These are phyloP conservation scores for Tinea semifulvella DNA, from an alignment of 2,888 invertebrate species.

Conservation along the genomic window DNA sequence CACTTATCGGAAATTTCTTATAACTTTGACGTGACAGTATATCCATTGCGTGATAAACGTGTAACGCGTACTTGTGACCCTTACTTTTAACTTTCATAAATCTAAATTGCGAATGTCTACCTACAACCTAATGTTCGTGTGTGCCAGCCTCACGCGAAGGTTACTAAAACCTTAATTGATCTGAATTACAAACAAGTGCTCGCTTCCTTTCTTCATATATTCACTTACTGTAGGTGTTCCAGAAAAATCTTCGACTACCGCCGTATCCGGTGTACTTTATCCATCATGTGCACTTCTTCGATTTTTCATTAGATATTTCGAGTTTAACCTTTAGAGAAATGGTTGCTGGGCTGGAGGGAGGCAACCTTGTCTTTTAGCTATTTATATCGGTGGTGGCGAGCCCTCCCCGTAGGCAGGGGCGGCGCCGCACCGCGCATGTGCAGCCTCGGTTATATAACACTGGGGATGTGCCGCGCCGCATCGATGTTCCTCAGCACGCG, in stretches of 20 bases:
- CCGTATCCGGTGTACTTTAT: not conserved
- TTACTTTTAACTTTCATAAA: constrained; percentile 16
- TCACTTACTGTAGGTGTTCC: not conserved
- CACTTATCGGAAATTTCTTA: constrained; percentile 2
- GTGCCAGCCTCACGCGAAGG: constrained; percentile 8
- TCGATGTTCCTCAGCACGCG: constrained; percentile 17
- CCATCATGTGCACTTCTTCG: not conserved
- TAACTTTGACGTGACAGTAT: not conserved
- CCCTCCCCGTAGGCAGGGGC: constrained; percentile 27
- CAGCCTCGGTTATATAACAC: constrained; percentile 54
- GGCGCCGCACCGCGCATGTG: constrained; percentile 49
- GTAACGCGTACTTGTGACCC: constrained; percentile 25
- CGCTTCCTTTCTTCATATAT: constrained; percentile 1
- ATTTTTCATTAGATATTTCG: constrained; percentile 36
- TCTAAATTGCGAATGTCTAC: constrained; percentile 3
- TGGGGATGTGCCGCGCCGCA: constrained; percentile 16
- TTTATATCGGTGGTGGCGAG: constrained; percentile 59
- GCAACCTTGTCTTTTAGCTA: constrained; percentile 65
- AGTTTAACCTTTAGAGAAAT: constrained; percentile 60
- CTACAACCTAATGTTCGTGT: not conserved
- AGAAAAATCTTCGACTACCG: constrained; percentile 4
- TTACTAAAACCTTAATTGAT: constrained; percentile 8
- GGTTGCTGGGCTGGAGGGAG: constrained; percentile 53
- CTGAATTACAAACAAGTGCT: constrained; percentile 6
- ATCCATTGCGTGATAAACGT: not conserved